Evolutionary conservation across 2,797 vertebrate species (phyloP), one percentile per base, ranked within the genome.

Genomic region (Hydrocynus forskahlii): DNA sequence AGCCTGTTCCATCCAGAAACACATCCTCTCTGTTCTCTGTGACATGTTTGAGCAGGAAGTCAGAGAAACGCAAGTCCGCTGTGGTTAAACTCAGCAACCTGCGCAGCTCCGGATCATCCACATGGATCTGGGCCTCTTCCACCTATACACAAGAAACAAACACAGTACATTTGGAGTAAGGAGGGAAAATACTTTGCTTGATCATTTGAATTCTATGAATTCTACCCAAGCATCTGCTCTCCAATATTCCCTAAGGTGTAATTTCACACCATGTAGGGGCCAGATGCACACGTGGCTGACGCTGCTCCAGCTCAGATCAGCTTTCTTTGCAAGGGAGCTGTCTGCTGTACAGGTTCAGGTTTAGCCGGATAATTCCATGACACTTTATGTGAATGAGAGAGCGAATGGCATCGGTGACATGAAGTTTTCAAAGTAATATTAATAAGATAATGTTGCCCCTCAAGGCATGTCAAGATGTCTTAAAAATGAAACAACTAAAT

Each of bases 1-100:
- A 99, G 83, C 97, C 98, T 0, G 98, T 99, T 86, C 98, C 98
- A 16, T 99, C 97, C 81, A 99, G 93, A 88, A 99, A 99, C 50
- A 99, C 96, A 14, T 99, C 98, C 21, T 99, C 96, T 0, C 97
- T 91, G 92, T 99, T 98, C 88, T 99, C 97, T 0, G 96, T 97
- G 75, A 99, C 97, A 0, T 98, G 97, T 85, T 96, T 98, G 79
- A 99, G 94, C 86, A 99, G 87, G 89, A 97, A 97, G 88, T 99
- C 97, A 8, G 96, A 95, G 38, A 99, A 99, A 12, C 98, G 95
- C 6, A 99, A 93, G 93, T 99, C 98, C 0, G 98, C 98, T 0
- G 97, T 99, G 16, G 96, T 97, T 81, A 97, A 94, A 84, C 89
- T 95, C 71, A 99, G 91, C 68, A 96, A 87, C 90, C 95, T 96